These are phyloP conservation scores for Megalopta genalis DNA, from an alignment of 1,140 invertebrate genomes.

Conservation along the genomic window DNA sequence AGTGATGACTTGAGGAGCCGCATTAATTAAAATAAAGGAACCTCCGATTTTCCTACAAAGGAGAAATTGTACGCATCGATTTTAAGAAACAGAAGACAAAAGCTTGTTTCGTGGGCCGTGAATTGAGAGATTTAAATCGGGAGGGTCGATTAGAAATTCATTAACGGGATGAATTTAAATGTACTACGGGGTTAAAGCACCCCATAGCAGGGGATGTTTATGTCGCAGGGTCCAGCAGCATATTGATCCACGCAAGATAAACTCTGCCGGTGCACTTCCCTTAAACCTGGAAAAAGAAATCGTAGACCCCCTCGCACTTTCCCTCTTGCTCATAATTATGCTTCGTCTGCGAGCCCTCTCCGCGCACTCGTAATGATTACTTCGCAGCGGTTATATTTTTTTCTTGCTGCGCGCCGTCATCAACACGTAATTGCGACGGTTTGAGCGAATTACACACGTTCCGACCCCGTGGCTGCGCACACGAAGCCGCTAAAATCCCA, in stretches of 20 bases:
- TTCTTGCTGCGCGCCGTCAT: not conserved
- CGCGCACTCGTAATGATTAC: slow-evolving; percentile 37
- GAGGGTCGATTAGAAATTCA: not conserved
- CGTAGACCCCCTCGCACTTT: slow-evolving; percentile 46
- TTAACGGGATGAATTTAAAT: not conserved
- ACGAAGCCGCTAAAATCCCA: not conserved
- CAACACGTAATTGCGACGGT: slow-evolving; percentile 15
- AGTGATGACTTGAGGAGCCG: no score
- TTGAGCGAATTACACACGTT: slow-evolving; percentile 19
- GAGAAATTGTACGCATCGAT: no score
- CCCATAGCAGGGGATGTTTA: slow-evolving; percentile 4
- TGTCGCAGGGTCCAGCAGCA: slow-evolving; percentile 1
- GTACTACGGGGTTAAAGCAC: not conserved
- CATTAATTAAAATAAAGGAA: no score
- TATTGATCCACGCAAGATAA: slow-evolving; percentile 49
- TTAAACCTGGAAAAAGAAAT: slow-evolving; percentile 37
- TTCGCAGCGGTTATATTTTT: not conserved
- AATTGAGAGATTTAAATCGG: no score
- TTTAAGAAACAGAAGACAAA: no score
- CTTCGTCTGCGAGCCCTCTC: slow-evolving; percentile 36
- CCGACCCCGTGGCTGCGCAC: not conserved
- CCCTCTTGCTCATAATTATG: slow-evolving; percentile 46
- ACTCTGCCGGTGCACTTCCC: slow-evolving; percentile 3
- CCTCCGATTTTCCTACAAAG: no score
- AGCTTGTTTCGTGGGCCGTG: no score